Conservation (phyloP, 2,888 invertebrate genomes). For the Crossocerus cetratus region DNA sequence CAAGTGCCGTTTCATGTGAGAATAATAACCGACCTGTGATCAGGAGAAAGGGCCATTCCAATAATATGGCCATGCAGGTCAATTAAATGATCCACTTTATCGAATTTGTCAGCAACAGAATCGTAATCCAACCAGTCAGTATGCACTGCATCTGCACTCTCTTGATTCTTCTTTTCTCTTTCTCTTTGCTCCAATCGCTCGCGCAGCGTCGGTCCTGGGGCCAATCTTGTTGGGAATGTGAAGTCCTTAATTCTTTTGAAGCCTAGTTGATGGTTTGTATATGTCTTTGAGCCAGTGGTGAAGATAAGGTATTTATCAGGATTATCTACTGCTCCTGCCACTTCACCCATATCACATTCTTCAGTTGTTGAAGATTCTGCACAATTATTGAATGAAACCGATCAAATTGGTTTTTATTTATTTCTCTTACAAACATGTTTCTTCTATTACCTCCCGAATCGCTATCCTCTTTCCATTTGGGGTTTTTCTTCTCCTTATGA, state of each 20-base stretch:
- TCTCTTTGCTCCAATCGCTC: constrained; percentile 82
- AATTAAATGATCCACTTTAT: constrained; percentile 87
- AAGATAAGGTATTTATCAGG: constrained; percentile 88
- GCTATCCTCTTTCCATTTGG: constrained; percentile 68
- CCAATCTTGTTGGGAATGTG: constrained; percentile 83
- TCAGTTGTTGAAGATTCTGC: constrained; percentile 66
- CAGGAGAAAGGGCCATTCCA: constrained; percentile 91
- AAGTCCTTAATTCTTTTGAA: constrained; percentile 86
- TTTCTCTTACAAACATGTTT: not conserved
- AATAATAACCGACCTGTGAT: constrained; percentile 78
- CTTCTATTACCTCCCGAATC: constrained; percentile 68
- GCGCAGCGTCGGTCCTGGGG: constrained; percentile 83
- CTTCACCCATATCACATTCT: constrained; percentile 75
- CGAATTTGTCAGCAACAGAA: constrained; percentile 83
- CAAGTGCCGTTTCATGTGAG: not conserved
- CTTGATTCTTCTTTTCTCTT: constrained; percentile 78
- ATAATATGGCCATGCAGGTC: constrained; percentile 92
- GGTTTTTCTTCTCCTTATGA: constrained; percentile 68
- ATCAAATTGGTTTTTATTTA: not conserved
- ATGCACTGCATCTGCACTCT: constrained; percentile 76
- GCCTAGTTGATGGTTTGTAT: constrained; percentile 91
- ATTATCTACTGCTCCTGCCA: constrained; percentile 78
- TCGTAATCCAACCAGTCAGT: constrained; percentile 85
- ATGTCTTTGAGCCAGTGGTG: constrained; percentile 89
- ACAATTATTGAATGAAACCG: not conserved